Evolutionary conservation across 2,113 vertebrate species (phyloP), one percentile per base, ranked within the genome.

Genomic region (Empidonax alnorum): DNA sequence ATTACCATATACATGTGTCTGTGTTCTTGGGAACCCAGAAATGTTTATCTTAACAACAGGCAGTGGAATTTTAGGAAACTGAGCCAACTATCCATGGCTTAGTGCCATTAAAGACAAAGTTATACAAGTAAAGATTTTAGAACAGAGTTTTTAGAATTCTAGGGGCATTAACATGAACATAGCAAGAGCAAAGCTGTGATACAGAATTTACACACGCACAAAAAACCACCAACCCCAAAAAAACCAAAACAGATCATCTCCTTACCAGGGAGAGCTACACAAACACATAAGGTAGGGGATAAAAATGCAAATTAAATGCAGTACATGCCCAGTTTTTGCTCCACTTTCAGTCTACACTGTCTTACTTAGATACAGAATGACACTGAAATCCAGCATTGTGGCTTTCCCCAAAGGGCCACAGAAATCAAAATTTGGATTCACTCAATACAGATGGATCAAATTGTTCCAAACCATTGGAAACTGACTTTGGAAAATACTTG

Each of bases 41-140:
- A 74, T 90, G 87, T 97, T 96, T 97, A 95, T 96, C 94, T 77
- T 97, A 96, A 96, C 94, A 96, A 97, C 96, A 90, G 82, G 76
- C 93, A 84, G 75, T 58, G 92, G 92, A 93, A 91, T 92, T 92
- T 90, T 79, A 71, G 89, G 89, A 91, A 86, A 90, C 73, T 25
- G 56, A 94, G 96, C 92, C 96, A 96, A 79, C 87, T 92, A 78
- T 68, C 53, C 3, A 1, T 91, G 95, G 95, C 93, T 95, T 31
- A 33, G 52, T 86, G 93, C 94, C 93, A 93, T 94, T 97, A 96
- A 96, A 96, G 94, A 86, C 78, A 47, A 95, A 95, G 92, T 81
- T 77, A 81, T 37, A 65, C 28, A 31, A 86, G 59, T 15, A 61
- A 89, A 86, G 65, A 82, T 58, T 79, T 75, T 49, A 37, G 39